Evolutionary conservation across 2,113 vertebrate species (phyloP).

Genomic region (Athene noctua): DNA sequence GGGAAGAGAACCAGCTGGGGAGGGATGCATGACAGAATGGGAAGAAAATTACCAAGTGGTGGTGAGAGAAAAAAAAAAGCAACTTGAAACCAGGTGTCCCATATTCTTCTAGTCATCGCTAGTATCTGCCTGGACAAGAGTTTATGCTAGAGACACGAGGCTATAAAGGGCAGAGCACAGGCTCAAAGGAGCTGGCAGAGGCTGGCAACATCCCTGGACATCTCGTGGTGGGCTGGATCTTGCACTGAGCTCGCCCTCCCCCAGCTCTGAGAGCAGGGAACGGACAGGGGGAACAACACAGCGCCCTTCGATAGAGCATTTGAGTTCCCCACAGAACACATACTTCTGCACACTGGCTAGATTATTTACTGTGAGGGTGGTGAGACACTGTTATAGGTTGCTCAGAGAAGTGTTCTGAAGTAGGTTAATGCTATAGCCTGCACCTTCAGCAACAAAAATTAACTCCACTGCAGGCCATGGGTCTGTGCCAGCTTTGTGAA

Average conservation of each 20-base stretch:
- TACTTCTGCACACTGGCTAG: neutral
- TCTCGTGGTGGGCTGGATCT: neutral
- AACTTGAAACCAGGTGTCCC: neutral
- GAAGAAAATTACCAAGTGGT: neutral
- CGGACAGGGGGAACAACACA: accelerated
- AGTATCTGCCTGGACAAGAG: neutral
- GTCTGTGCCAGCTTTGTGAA: neutral
- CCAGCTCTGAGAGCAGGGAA: neutral
- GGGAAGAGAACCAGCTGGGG: neutral
- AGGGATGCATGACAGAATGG: neutral
- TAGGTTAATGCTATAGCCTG: neutral
- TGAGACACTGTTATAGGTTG: too few relatives aligned
- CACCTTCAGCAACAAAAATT: neutral
- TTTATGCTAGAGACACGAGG: neutral
- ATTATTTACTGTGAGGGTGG: too few relatives aligned
- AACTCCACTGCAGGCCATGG: neutral
- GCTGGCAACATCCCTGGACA: neutral
- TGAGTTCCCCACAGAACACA: accelerated
- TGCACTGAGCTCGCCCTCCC: neutral
- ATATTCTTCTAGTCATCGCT: neutral
- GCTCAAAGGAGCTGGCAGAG: neutral
- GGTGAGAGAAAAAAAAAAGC: neutral
- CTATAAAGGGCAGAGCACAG: neutral
- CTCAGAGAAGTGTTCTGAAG: too few relatives aligned
- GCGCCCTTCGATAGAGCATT: accelerated